phyloP scores from a whole-genome alignment of 2,888 invertebrate species.

The Torymus tubicola region DNA sequence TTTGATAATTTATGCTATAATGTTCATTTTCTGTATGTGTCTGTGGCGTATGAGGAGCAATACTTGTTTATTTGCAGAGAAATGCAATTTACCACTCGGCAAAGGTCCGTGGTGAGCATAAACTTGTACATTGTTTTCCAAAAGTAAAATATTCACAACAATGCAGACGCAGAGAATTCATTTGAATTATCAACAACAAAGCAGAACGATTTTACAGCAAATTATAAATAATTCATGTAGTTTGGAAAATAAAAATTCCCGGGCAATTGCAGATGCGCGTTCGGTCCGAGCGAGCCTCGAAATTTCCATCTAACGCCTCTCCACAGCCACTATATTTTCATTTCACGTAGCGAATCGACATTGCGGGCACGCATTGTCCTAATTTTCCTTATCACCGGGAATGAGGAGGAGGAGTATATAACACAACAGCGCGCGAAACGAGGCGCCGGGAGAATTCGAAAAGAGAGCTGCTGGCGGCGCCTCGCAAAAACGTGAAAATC shows the following conservation, averaged over 20 bases:
- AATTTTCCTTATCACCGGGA: slow-evolving; percentile 37
- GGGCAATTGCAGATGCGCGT: background rate
- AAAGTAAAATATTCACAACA: background rate
- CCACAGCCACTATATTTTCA: slow-evolving; percentile 7
- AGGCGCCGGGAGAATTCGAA: slow-evolving; percentile 22
- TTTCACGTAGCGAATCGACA: slow-evolving; percentile 9
- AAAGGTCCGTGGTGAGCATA: too few species aligned
- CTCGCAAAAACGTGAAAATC: slow-evolving; percentile 39
- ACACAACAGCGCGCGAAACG: slow-evolving; percentile 2
- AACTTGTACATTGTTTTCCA: too few species aligned
- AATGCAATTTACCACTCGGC: too few species aligned
- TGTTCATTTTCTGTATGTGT: too few species aligned
- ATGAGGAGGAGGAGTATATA: background rate
- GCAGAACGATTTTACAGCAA: slow-evolving; percentile 6
- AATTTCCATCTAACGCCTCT: background rate
- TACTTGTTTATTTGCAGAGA: too few species aligned
- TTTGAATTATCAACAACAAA: slow-evolving; percentile 22
- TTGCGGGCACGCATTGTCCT: slow-evolving; percentile 49
- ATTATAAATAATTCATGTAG: slow-evolving; percentile 41
- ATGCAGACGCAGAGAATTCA: background rate
- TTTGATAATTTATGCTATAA: background rate
- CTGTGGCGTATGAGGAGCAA: background rate
- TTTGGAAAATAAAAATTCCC: slow-evolving; percentile 10
- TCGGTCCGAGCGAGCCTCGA: background rate
- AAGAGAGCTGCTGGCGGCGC: slow-evolving; percentile 5